Evolutionary conservation across 2,888 invertebrate species (phyloP), one percentile per base, ranked within the genome.

Genomic region (Erynnis tages): DNA sequence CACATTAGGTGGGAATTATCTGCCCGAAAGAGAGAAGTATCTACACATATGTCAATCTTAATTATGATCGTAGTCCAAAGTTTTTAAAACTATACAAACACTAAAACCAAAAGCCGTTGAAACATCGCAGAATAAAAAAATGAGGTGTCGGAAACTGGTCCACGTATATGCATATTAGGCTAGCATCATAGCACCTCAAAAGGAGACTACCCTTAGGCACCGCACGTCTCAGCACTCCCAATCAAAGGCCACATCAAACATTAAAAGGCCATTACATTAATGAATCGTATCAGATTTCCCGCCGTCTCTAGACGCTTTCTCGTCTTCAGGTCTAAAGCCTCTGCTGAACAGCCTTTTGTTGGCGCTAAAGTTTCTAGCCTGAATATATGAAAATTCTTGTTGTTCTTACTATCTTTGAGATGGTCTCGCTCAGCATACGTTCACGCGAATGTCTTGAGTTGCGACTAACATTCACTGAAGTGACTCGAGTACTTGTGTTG

Each of bases 241-340:
- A 90, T 90, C 88, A 89, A 85, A 86, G 80, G 73, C 62, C 61
- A 61, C 73, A 63, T 89, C 76, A 86, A 87, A 85, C 83, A 90
- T 90, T 90, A 85, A 90, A 84, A 85, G 81, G 73, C 85, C 88
- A 81, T 90, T 89, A 83, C 76, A 74, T 76, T 89, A 90, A 90
- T 90, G 90, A 90, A 90, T 86, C 90, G 84, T 90, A 90, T 90
- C 90, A 85, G 90, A 87, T 88, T 83, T 76, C 73, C 67, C 74
- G 72, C 66, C 81, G 76, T 73, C 76, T 75, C 70, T 64, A 53
- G 56, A 43, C 61, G 59, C 64, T 76, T 67, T 77, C 76, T 76
- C 68, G 59, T 76, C 82, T 81, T 84, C 81, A 65, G 77, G 79
- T 65, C 71, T 73, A 64, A 70, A 65, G 62, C 69, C 67, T 79